Percentiles rank a stretch among this genome's conserved stretches.
Conservation (phyloP, 2,113 vertebrate species). For the Menidia beryllina region DNA sequence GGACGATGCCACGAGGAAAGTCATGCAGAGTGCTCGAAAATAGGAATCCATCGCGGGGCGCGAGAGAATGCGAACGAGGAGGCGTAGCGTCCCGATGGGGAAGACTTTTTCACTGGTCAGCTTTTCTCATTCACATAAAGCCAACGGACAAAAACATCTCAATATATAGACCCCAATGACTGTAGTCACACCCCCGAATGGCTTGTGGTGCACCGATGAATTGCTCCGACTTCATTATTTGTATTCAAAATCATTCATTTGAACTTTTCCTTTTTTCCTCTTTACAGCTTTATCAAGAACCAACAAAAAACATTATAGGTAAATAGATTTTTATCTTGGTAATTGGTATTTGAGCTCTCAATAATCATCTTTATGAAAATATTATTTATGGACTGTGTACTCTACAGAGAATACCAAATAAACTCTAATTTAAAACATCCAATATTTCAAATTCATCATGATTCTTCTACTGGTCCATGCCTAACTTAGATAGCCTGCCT, state of each 20-base stretch:
- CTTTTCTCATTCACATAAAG: conserved; percentile 76
- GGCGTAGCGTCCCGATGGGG: conserved; percentile 26
- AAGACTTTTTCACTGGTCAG: conserved; percentile 46
- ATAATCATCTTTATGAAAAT: neutral
- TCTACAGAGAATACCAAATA: no score
- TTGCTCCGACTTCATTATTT: conserved; percentile 44
- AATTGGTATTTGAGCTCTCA: neutral
- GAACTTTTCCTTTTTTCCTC: neutral
- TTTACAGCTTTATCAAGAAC: neutral
- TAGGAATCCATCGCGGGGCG: conserved; percentile 79
- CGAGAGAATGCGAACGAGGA: conserved; percentile 24
- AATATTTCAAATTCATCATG: no score
- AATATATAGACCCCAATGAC: conserved; percentile 86
- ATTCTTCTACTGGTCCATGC: neutral
- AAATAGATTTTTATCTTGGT: neutral
- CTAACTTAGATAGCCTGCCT: neutral
- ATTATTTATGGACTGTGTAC: no score
- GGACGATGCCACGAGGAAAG: conserved; percentile 75
- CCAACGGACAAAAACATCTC: conserved; percentile 69
- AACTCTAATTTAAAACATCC: no score
- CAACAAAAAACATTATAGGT: neutral
- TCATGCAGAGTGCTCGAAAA: conserved; percentile 80
- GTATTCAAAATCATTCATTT: conserved; percentile 21
- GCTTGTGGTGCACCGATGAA: conserved; percentile 63
- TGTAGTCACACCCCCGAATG: conserved; percentile 89